Base-by-base conservation (phyloP, 2,113 vertebrate species). In the Mus pahari region DNA sequence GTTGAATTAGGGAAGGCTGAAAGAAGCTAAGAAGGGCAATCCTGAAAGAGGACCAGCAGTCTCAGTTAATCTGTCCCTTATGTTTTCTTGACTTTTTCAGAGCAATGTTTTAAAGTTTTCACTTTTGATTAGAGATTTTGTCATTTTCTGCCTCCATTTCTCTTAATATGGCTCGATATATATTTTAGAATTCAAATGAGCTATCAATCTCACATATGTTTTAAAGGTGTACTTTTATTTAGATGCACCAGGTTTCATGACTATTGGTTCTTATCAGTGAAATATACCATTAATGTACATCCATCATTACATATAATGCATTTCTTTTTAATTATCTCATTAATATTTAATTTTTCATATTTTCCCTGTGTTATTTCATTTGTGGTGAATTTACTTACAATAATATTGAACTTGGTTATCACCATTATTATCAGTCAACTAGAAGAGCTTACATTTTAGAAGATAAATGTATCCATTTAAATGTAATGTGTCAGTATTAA, bases 221-320 rank as follows among this genome's bases (percentile, higher is more conserved):
- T 82, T 58, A 92, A 79, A 82, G 19, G 4, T 86, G 31, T 79
- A 64, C 20, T 90, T 89, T 86, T 36, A 90, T 89, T 86, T 36
- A 90, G 9, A 36, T 58, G 12, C 12, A 70, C 12, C 86, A 77
- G 81, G 58, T 42, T n/a, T 71, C 14, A 87, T 86, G n/a, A 64
- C 53, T 79, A 79, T 68, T 91, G 66, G 3, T 55, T 77, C 33
- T 79, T 19, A 20, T 81, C 73, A 39, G 31, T 24, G 11, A 92
- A 94, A 82, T 86, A 10, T 19, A 58, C 48, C 16, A 33, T 82
- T 81, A 82, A 90, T 55, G 4, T n/a, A 42, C 48, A 77, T 39
- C n/a, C 45, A 53, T 84, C 84, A 42, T 90, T 87, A 33, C 66
- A 55, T 55, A 22, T 48, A 90, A 90, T 90, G 9, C 0, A 82